phyloP scores from a whole-genome alignment of 2,888 invertebrate species.

The Megastigmus dorsalis region DNA sequence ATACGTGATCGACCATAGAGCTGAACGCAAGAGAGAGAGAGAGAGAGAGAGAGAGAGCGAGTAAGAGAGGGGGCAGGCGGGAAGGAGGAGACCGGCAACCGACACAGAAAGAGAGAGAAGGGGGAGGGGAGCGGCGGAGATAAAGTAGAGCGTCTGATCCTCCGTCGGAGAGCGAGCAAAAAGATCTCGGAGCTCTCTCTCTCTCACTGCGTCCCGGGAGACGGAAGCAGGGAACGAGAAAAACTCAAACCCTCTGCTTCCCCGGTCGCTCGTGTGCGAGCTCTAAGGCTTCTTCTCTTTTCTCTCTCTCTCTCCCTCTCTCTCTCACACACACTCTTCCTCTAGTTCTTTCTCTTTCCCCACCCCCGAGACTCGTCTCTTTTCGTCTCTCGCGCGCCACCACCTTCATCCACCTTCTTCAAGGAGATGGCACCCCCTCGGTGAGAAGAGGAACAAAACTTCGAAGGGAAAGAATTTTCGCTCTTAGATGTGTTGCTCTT shows the following conservation, averaged over 20 bases:
- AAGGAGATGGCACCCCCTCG: conserved; percentile 57
- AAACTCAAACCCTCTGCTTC: conserved; percentile 58
- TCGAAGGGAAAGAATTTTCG: conserved; percentile 69
- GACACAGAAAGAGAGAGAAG: no score
- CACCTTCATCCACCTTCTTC: conserved; percentile 67
- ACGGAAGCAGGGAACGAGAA: conserved; percentile 69
- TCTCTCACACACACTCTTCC: conserved; percentile 68
- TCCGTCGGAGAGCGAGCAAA: conserved; percentile 73
- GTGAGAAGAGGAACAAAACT: conserved; percentile 67
- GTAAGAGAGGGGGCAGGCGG: conserved; percentile 76
- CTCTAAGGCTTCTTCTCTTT: conserved; percentile 22
- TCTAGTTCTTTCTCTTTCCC: conserved; percentile 58
- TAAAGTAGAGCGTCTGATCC: conserved; percentile 75
- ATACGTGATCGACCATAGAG: conserved; percentile 72
- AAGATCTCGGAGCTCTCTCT: conserved; percentile 66
- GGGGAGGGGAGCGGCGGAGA: conserved; percentile 76
- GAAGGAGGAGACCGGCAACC: conserved; percentile 75
- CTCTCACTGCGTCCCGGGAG: conserved; percentile 66
- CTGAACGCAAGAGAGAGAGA: conserved; percentile 54
- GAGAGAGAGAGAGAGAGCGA: conserved; percentile 56
- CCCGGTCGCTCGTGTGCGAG: background rate
- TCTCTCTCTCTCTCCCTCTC: conserved; percentile 69
- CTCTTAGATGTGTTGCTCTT: conserved; percentile 13
- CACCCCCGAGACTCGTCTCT: conserved; percentile 75
- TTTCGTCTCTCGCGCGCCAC: conserved; percentile 75